Evolutionary conservation across 2,888 invertebrate species (phyloP).

Genomic region (Erebia epiphron): DNA sequence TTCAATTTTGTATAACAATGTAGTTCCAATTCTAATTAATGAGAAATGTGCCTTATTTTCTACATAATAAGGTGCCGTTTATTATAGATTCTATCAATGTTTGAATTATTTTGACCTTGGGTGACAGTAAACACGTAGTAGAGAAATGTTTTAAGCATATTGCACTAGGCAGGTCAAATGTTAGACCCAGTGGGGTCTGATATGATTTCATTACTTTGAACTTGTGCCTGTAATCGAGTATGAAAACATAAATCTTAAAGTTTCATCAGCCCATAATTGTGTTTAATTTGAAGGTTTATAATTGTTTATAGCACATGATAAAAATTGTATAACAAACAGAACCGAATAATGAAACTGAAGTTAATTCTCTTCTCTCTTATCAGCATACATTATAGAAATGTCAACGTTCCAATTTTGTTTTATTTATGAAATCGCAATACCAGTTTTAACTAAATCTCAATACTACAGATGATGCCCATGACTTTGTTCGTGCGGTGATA

Average conservation of each 20-base stretch:
- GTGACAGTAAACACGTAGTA: slow-evolving; percentile 29
- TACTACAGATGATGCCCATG: no score
- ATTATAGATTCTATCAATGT: neutral
- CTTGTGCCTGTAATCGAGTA: no score
- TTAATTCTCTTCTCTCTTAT: no score
- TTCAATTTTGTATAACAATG: slow-evolving; percentile 12
- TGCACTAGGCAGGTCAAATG: slow-evolving; percentile 37
- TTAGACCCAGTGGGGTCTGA: slow-evolving; percentile 34
- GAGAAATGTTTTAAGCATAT: slow-evolving; percentile 32
- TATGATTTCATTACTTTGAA: neutral
- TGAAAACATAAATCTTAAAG: neutral
- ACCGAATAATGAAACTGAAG: neutral
- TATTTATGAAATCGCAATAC: no score
- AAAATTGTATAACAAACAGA: neutral
- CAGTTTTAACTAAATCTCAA: no score
- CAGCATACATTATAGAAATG: no score
- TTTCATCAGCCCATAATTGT: neutral
- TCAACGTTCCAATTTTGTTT: no score
- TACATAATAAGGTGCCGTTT: neutral
- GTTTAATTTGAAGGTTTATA: neutral
- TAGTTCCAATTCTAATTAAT: neutral
- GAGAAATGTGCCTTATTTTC: neutral
- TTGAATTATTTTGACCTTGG: slow-evolving; percentile 1
- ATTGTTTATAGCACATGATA: no score
- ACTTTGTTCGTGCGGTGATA: no score